Conservation (phyloP, 2,888 invertebrate species). For the Parnassius mnemosyne region DNA sequence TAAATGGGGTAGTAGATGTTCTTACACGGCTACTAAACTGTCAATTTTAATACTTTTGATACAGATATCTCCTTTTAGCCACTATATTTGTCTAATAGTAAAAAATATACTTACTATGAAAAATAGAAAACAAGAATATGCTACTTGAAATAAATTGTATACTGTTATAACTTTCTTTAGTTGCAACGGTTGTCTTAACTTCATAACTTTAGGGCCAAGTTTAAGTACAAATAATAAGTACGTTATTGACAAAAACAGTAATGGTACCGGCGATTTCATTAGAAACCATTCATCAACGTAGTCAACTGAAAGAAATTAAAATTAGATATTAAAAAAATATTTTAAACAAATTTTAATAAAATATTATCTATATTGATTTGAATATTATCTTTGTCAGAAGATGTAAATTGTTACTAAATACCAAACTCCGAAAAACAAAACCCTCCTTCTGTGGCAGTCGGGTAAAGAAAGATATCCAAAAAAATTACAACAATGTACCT, state of each 20-base stretch:
- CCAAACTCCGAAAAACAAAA: no score
- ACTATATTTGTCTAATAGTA: no score
- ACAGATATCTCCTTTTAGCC: no score
- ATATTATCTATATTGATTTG: no score
- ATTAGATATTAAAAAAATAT: not conserved
- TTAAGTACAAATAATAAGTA: constrained; percentile 85
- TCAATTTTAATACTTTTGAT: no score
- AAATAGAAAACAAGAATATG: constrained; percentile 74
- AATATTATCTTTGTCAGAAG: no score
- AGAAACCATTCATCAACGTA: constrained; percentile 77
- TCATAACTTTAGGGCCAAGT: constrained; percentile 86
- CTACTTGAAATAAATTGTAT: constrained; percentile 85
- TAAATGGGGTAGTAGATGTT: no score
- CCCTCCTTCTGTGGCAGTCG: no score
- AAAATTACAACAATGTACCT: no score
- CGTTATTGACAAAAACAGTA: constrained; percentile 69
- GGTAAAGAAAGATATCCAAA: no score
- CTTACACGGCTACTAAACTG: no score
- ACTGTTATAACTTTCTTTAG: constrained; percentile 80
- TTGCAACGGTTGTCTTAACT: constrained; percentile 80
- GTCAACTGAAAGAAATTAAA: constrained; percentile 39
- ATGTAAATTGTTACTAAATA: no score
- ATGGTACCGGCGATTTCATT: constrained; percentile 82
- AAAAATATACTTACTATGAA: constrained; percentile 62
- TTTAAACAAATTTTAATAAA: not conserved